These are phyloP conservation scores for Bungarus multicinctus DNA, from an alignment of 2,113 vertebrate genomes.

Conservation along the genomic window DNA sequence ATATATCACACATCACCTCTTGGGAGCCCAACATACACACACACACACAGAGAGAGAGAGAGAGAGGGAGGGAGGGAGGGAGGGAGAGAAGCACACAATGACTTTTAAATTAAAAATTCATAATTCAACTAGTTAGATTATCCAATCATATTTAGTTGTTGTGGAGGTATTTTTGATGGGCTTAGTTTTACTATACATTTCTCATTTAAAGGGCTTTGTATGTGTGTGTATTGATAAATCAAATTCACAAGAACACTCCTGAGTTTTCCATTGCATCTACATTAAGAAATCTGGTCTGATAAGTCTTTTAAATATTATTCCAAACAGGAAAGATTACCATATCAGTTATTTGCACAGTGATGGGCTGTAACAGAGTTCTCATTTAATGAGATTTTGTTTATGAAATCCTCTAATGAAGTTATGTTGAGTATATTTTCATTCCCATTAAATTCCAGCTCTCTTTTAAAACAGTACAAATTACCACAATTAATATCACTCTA, in stretches of 20 bases:
- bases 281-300: background rate
- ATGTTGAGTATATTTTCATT: conserved; percentile 59
- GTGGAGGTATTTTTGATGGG: background rate
- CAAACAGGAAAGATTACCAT: conserved; percentile 12
- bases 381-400: conserved; percentile 59
- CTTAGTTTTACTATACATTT: background rate
- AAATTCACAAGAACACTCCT: background rate
- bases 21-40: background rate
- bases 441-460: conserved; percentile 54
- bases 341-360: conserved; percentile 36
- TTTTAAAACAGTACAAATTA: conserved; percentile 55
- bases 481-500: conserved; percentile 56
- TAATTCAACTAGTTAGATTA: background rate
- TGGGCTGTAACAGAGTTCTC: conserved; percentile 50
- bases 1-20: background rate
- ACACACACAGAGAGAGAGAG: too few relatives aligned
- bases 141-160: background rate
- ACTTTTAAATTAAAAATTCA: background rate
- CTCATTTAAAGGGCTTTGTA: background rate
- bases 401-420: conserved; percentile 62
- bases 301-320: background rate
- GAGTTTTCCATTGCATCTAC: background rate
- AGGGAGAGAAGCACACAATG: background rate
- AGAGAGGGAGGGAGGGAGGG: too few relatives aligned
- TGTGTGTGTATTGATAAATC: background rate